Percentiles rank a stretch among this genome's conserved stretches.
Conservation (phyloP, 2,888 invertebrate species). For the Hyppa rectilinea region DNA sequence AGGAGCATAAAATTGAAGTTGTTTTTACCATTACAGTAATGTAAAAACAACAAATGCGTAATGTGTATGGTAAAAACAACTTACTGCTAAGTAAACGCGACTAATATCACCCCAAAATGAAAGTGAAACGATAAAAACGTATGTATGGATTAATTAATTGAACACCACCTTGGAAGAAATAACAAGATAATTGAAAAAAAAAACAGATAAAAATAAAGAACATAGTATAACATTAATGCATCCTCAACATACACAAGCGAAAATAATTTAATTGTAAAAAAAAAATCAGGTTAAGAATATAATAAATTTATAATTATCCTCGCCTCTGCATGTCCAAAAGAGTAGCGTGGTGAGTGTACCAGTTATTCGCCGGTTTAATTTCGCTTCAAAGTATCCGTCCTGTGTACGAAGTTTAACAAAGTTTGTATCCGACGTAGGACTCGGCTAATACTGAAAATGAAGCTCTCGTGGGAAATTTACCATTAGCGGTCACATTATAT, state of each 20-base stretch:
- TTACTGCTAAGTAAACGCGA: neutral
- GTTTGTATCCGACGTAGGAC: constrained; percentile 71
- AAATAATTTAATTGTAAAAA: constrained; percentile 17
- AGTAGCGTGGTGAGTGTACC: constrained; percentile 17
- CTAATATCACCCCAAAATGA: neutral
- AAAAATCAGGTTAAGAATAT: constrained; percentile 32
- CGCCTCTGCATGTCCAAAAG: constrained; percentile 29
- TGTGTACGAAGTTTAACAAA: constrained; percentile 73
- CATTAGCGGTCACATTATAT: constrained; percentile 85
- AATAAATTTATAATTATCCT: constrained; percentile 31
- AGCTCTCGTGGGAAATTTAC: constrained; percentile 85
- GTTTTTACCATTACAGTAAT: neutral
- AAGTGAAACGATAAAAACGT: neutral
- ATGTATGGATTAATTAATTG: no score
- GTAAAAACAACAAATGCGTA: no score
- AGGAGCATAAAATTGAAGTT: neutral
- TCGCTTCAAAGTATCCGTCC: constrained; percentile 68
- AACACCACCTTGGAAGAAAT: neutral
- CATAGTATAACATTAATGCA: constrained; percentile 10
- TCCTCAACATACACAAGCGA: neutral
- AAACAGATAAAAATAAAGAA: constrained; percentile 18
- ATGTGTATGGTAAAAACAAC: no score
- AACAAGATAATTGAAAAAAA: constrained; percentile 7
- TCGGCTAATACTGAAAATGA: constrained; percentile 79
- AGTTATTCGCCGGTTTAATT: constrained; percentile 63